Base-by-base conservation (phyloP, 1,140 invertebrate genomes). In the Magallana angulata region DNA sequence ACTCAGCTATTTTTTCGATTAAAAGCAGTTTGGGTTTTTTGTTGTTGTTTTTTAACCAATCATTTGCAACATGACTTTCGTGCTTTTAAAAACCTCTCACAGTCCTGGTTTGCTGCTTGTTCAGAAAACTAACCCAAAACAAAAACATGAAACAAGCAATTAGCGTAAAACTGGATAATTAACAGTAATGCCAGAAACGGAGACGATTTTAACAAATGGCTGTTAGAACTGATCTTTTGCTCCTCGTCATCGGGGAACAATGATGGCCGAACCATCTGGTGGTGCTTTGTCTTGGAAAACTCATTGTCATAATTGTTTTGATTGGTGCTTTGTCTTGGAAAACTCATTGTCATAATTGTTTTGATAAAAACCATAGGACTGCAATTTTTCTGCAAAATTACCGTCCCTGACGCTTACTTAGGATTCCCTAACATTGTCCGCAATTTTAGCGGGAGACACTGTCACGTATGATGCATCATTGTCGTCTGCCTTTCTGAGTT, bases 231-330 rank as follows among this genome's bases (percentile, higher is more conserved):
- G 68, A 30, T 76, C 68, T 76, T 76, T 76, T 76, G 68, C 36
- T 76, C 68, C 36, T 7, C 68, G 36, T 18, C 68, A 30, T 76
- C 68, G 24, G 68, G 68, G 68, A 76, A 18, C 18, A 30, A 76
- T 76, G 68, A 76, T 30, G 24, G 36, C 36, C 36, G 11, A 5
- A 12, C 68, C 68, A 76, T 76, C 18, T 76, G 68, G 68, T 14
- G 36, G 36, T 30, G 24, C 68, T 76, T 71, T 76, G 68, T 76
- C 24, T 76, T 76, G 24, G 24, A 30, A 30, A 24, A 9, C 9
- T 71, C 68, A 71, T 71, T 36, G 18, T 30, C 18, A 71, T 71
- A 71, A 71, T 71, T 71, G 68, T 71, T 71, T 71, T 71, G 68
- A 71, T 71, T 71, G 24, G 24, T 24, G 24, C 24, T 24, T 24